These are phyloP conservation scores for Carcina quercana DNA, from an alignment of 2,888 invertebrate species.

Conservation along the genomic window DNA sequence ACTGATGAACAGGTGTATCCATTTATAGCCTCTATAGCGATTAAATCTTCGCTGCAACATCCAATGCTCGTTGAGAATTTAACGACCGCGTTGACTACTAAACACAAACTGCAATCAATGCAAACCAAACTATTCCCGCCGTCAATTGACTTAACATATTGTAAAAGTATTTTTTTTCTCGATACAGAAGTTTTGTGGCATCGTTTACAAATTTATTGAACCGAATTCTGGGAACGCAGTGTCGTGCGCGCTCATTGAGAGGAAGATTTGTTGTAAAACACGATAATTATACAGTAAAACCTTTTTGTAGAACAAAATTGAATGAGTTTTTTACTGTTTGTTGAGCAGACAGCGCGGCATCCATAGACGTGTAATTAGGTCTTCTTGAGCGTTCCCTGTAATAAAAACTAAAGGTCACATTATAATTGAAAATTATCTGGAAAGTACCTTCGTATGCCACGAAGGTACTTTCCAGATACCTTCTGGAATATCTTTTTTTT, in stretches of 20 bases:
- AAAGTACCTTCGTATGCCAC: too few species aligned
- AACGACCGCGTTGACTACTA: constrained; percentile 23
- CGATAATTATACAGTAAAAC: constrained; percentile 52
- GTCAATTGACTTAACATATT: too few species aligned
- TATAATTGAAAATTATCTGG: too few species aligned
- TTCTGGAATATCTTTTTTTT: too few species aligned
- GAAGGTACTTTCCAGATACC: too few species aligned
- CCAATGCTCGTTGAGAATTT: constrained; percentile 16
- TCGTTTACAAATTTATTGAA: constrained; percentile 66
- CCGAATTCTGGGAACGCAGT: constrained; percentile 54
- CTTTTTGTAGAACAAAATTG: constrained; percentile 30
- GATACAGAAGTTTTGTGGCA: constrained; percentile 67
- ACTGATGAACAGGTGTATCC: constrained; percentile 50
- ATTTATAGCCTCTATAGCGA: constrained; percentile 16
- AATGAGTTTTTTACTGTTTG: constrained; percentile 8
- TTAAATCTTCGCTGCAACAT: constrained; percentile 4
- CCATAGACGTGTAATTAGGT: too few species aligned
- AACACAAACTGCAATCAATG: too few species aligned
- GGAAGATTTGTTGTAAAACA: constrained; percentile 46
- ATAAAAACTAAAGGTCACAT: too few species aligned
- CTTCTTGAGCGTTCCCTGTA: too few species aligned
- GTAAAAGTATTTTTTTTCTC: constrained; percentile 29
- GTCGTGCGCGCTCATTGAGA: constrained; percentile 51
- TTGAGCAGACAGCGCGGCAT: too few species aligned
- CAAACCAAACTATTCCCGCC: too few species aligned